Conservation (phyloP, 1,140 invertebrate genomes). For the Drosophila pruinosa region DNA sequence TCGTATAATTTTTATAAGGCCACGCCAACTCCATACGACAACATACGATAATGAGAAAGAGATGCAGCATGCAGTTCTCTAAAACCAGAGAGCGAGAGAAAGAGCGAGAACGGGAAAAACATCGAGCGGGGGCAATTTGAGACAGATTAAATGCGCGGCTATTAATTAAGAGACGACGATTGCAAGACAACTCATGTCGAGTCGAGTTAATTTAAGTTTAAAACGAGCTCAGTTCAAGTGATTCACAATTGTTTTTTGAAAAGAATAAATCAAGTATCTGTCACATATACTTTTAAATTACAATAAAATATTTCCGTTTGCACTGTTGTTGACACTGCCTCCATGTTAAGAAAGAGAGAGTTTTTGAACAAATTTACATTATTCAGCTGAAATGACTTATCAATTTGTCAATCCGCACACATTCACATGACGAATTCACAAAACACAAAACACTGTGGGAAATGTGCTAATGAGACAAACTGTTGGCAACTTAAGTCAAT, state of each 20-base stretch:
- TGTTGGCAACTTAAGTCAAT: conserved; percentile 23
- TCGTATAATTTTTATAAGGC: conserved; percentile 63
- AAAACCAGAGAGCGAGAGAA: not conserved
- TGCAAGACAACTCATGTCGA: conserved; percentile 43
- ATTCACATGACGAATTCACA: conserved; percentile 39
- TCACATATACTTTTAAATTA: conserved; percentile 58
- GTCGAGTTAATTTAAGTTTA: conserved; percentile 35
- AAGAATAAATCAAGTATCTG: conserved; percentile 54
- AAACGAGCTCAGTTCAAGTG: conserved; percentile 17
- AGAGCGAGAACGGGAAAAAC: not conserved
- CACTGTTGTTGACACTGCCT: conserved; percentile 28
- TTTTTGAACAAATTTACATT: conserved; percentile 60
- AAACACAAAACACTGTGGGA: conserved; percentile 28
- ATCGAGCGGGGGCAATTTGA: conserved; percentile 26
- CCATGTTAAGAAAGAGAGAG: not conserved
- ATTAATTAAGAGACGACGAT: conserved; percentile 68
- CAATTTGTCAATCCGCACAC: conserved; percentile 59
- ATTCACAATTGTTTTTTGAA: conserved; percentile 23
- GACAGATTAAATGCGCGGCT: conserved; percentile 70
- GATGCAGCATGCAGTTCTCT: not conserved
- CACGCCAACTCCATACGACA: conserved; percentile 54
- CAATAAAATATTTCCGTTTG: conserved; percentile 71
- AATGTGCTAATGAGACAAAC: conserved; percentile 44
- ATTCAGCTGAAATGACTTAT: conserved; percentile 59
- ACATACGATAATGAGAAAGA: conserved; percentile 43